phyloP scores from a whole-genome alignment of 1,140 invertebrate genomes.

The Trichoplusia ni region DNA sequence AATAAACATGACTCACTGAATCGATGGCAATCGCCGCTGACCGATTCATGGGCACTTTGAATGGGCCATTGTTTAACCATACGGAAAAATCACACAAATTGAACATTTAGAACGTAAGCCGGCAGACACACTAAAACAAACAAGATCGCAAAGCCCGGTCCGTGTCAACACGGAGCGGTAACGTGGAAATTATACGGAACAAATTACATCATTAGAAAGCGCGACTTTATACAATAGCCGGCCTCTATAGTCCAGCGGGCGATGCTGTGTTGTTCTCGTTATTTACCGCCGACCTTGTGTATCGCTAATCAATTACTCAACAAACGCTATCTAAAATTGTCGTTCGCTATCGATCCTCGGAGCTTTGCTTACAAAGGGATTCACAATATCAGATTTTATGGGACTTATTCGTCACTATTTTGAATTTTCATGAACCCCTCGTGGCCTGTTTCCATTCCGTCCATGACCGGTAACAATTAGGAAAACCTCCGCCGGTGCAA shows the following conservation, averaged over 20 bases:
- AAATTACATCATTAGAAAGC: slow-evolving; percentile 62
- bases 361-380: slow-evolving; percentile 11
- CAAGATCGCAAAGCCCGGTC: slow-evolving; percentile 26
- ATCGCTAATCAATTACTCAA: slow-evolving; percentile 3
- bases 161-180: slow-evolving; percentile 47
- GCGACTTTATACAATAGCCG: slow-evolving; percentile 39
- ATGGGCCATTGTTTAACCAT: slow-evolving; percentile 32
- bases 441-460: slow-evolving; percentile 50
- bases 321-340: neutral
- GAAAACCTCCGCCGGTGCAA: slow-evolving; percentile 70
- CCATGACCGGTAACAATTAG: slow-evolving; percentile 79
- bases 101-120: slow-evolving; percentile 29
- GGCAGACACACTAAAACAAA: slow-evolving; percentile 29
- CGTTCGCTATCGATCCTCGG: slow-evolving; percentile 13
- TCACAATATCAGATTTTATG: slow-evolving; percentile 35
- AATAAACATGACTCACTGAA: slow-evolving; percentile 57
- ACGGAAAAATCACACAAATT: slow-evolving; percentile 32
- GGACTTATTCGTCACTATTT: slow-evolving; percentile 40
- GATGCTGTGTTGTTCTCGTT: slow-evolving; percentile 19
- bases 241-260: neutral
- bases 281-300: slow-evolving; percentile 6
- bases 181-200: slow-evolving; percentile 58
- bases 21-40: slow-evolving; percentile 46
- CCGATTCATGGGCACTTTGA: slow-evolving; percentile 40
- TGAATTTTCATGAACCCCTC: slow-evolving; percentile 47